phyloP scores from a whole-genome alignment of 1,140 invertebrate species.

The Scylla paramamosain region DNA sequence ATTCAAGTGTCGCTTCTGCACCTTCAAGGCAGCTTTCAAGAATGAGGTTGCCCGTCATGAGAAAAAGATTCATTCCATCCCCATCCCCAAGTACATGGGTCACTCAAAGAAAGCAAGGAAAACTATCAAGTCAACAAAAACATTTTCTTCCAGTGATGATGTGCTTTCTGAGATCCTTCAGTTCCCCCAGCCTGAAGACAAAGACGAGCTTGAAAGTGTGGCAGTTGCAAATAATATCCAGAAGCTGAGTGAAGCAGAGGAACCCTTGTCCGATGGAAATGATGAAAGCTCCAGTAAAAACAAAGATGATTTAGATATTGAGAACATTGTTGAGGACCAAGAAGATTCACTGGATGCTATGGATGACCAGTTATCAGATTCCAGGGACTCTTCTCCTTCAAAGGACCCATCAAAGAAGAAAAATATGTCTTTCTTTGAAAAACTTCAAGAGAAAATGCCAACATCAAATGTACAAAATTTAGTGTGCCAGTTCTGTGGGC shows the following conservation, averaged over 20 bases:
- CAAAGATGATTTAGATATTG: background rate
- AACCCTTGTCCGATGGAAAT: background rate
- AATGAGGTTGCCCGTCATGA: slow-evolving; percentile 83
- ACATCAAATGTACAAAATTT: slow-evolving; percentile 81
- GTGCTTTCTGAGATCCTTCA: slow-evolving; percentile 56
- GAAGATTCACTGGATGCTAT: slow-evolving; percentile 57
- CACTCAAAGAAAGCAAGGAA: slow-evolving; percentile 64
- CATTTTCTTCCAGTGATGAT: slow-evolving; percentile 51
- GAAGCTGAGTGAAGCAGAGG: background rate
- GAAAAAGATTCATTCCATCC: slow-evolving; percentile 80
- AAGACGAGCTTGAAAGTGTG: background rate
- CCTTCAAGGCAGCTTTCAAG: slow-evolving; percentile 83
- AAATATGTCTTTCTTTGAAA: slow-evolving; percentile 90
- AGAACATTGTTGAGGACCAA: background rate
- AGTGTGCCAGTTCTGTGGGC: slow-evolving; percentile 87
- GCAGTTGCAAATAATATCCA: background rate
- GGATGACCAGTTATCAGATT: slow-evolving; percentile 59
- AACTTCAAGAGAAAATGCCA: slow-evolving; percentile 87
- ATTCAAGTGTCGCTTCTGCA: slow-evolving; percentile 82
- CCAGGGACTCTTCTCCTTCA: slow-evolving; percentile 66
- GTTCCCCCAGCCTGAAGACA: slow-evolving; percentile 41
- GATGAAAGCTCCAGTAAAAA: background rate
- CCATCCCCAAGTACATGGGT: slow-evolving; percentile 56
- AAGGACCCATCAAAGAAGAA: slow-evolving; percentile 82
- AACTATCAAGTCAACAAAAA: slow-evolving; percentile 44